These are phyloP conservation scores for Pelecanoides urinatrix DNA, from an alignment of 2,113 vertebrate species.

Conservation along the genomic window DNA sequence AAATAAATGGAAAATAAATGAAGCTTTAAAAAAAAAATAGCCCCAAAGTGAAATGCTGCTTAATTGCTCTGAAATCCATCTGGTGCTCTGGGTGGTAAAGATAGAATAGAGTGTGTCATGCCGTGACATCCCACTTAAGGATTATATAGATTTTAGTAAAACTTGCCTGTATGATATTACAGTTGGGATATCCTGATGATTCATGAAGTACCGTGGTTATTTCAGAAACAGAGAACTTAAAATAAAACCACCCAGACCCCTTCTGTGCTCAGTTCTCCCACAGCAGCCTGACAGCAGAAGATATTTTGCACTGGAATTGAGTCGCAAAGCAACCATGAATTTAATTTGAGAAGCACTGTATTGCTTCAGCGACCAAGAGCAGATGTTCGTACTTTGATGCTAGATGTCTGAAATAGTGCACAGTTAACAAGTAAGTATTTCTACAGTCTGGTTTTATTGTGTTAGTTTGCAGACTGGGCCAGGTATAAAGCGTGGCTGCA, in stretches of 20 bases:
- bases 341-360: not conserved
- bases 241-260: slow-evolving; percentile 32
- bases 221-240: slow-evolving; percentile 11
- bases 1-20: slow-evolving; percentile 12
- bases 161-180: not conserved
- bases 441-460: not conserved
- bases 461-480: not conserved
- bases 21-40: not conserved
- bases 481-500: not conserved
- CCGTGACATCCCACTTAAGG: not conserved
- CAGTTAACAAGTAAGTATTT: not conserved
- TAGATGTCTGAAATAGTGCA: not conserved
- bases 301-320: not conserved
- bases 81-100: not conserved
- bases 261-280: not conserved
- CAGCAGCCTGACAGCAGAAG: not conserved
- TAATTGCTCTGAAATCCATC: slow-evolving; percentile 22
- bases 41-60: not conserved
- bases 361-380: not conserved
- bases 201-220: not conserved
- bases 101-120: not conserved
- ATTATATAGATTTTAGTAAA: not conserved
- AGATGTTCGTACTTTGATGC: not conserved
- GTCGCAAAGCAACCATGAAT: not conserved
- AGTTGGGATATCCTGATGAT: slow-evolving; percentile 32